Base-by-base conservation (phyloP, 1,140 invertebrate species). In the Harlomillsia oculata region DNA sequence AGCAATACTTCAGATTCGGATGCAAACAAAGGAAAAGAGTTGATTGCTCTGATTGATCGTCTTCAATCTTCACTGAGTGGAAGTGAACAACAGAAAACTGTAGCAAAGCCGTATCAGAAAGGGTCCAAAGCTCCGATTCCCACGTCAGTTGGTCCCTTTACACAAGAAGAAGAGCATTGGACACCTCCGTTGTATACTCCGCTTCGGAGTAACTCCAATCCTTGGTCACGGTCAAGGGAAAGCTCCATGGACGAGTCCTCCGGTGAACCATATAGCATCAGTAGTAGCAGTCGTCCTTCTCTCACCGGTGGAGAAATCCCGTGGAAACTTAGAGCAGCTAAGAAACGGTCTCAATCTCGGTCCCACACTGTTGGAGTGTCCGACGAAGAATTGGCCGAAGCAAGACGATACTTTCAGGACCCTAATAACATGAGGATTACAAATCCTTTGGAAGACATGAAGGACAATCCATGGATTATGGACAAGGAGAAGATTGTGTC, bases 281-380 rank as follows among this genome's bases (percentile, higher is more conserved):
- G n/a, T n/a, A n/a, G n/a, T n/a, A n/a, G n/a, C n/a, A n/a, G n/a
- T n/a, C n/a, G n/a, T n/a, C n/a, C n/a, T n/a, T n/a, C n/a, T n/a
- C n/a, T n/a, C n/a, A n/a, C n/a, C n/a, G n/a, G n/a, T 57, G 40
- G 23, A 41, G 43, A 55, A 39, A 37, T 58, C 3, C 65, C 65
- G 1, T 67, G 65, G 67, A 66, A 63, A 48, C 51, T 65, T 5
- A 53, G 66, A 37, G 46, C 72, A 75, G 21, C 72, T 69, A 53
- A 67, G 68, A 62, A 71, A 72, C 52, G 74, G 78, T 29, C 39
- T 11, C 30, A 68, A 70, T 74, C 76, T 28, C 77, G 78, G 29
- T 74, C 86, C 3, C 84, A 89, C 66, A 89, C 86, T 0, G 84
- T 89, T 3, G 85, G 84, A 16, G 86, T 89, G 1, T 86, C 82